Base-by-base conservation (phyloP, 2,888 invertebrate genomes). In the Erannis defoliaria region DNA sequence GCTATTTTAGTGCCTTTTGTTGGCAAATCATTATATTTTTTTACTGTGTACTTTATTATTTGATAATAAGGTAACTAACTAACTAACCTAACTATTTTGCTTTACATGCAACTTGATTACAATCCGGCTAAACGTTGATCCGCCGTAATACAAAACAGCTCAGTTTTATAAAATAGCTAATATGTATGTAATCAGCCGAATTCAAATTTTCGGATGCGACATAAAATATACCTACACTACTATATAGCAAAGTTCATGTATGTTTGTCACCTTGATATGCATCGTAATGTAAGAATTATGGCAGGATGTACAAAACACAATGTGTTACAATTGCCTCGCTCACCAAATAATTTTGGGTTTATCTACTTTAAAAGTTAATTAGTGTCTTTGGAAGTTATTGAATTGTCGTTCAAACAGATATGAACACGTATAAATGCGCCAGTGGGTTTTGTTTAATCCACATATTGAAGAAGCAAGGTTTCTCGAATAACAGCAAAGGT, bases 361-460 rank as follows among this genome's bases (percentile, higher is more conserved):
- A 73, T 73, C 66, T 62, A 56, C 46, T 33, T 37, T 21, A 4
- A 21, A 64, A 23, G 46, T 23, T 55, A 56, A 67, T 66, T 62
- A 60, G 55, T 40, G 50, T 42, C 33, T 57, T 37, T 55, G 31
- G 51, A 57, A 71, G 43, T 72, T 70, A 74, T 69, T 67, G 57
- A 64, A 51, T 65, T 68, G 54, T 60, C 55, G 35, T 42, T 58
- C 33, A 57, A 64, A 50, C 58, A 63, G 72, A 76, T 75, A 77
- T 55, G 62, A 62, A 38, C 54, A 42, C 18, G 56, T 78, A 78
- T 74, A 78, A 70, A 75, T 71, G 51, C 55, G 2, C 10, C 29
- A 5, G 55, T 5, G 26, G 0, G 2, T 50, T 35, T n/a, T 33
- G 18, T 14, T n/a, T 14, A 2, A 9, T 5, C n/a, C 43, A 50